These are phyloP conservation scores for Sander lucioperca DNA, from an alignment of 2,113 vertebrate genomes.

Conservation along the genomic window DNA sequence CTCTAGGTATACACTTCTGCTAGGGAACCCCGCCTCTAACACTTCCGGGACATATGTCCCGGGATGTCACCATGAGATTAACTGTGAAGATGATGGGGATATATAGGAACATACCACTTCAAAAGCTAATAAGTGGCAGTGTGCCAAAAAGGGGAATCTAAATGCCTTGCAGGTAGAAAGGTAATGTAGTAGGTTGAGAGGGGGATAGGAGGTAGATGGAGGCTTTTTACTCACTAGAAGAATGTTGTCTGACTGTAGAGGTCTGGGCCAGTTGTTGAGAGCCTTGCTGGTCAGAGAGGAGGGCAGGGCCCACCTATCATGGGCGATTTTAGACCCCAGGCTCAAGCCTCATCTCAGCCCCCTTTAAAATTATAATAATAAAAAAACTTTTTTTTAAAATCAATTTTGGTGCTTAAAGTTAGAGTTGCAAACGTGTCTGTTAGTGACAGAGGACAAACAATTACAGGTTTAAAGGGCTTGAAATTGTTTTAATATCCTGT, in stretches of 20 bases:
- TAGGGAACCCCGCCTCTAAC: slow-evolving; percentile 18
- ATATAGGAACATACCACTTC: slow-evolving; percentile 23
- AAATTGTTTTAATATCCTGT: no score
- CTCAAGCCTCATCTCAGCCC: no score
- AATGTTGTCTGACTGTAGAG: slow-evolving; percentile 8
- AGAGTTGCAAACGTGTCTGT: no score
- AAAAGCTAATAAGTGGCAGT: slow-evolving; percentile 50
- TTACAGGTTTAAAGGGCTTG: no score
- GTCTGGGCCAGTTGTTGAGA: slow-evolving; percentile 31
- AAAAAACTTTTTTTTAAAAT: no score
- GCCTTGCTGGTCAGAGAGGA: slow-evolving; percentile 15
- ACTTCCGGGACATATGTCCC: not conserved
- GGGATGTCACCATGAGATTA: slow-evolving; percentile 31
- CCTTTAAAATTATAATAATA: no score
- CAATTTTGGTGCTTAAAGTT: no score
- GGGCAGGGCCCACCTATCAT: slow-evolving; percentile 42
- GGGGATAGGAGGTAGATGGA: slow-evolving; percentile 17
- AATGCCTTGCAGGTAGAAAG: slow-evolving; percentile 43
- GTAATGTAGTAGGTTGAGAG: slow-evolving; percentile 41
- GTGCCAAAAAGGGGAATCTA: slow-evolving; percentile 44
- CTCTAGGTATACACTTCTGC: not conserved
- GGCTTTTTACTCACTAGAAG: slow-evolving; percentile 22
- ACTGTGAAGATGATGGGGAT: slow-evolving; percentile 45
- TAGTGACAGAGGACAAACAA: no score
- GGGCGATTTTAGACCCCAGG: no score